Evolutionary conservation across 2,113 vertebrate genomes (phyloP).

Genomic region (Tachysurus vachellii): DNA sequence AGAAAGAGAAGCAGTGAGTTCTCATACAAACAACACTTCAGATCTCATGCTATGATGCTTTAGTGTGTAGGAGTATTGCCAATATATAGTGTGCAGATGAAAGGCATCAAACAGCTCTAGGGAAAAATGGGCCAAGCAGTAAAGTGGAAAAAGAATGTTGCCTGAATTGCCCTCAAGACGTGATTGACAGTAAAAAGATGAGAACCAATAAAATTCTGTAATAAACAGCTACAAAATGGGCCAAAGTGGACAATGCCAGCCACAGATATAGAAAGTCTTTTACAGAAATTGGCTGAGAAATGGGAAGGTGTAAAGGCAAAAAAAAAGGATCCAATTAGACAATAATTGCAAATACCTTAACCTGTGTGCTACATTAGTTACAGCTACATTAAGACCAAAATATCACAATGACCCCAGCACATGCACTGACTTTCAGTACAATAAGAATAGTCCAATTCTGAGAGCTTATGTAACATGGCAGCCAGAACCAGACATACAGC

Average conservation of each 20-base stretch:
- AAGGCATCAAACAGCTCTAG: background rate
- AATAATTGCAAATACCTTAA: background rate
- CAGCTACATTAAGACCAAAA: background rate
- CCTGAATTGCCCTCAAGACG: background rate
- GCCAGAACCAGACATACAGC: background rate
- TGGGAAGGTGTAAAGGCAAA: background rate
- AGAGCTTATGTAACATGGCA: constrained; percentile 10
- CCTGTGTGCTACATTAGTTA: background rate
- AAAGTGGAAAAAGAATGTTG: background rate
- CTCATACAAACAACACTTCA: background rate
- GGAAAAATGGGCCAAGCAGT: no score
- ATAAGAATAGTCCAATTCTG: background rate
- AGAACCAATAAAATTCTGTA: background rate
- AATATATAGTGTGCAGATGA: background rate
- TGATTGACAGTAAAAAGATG: constrained; percentile 5
- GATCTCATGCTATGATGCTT: background rate
- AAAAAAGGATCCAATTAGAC: background rate
- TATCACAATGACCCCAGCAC: background rate
- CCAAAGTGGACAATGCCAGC: background rate
- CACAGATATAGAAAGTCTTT: background rate
- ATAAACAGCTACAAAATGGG: constrained; percentile 6
- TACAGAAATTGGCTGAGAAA: background rate
- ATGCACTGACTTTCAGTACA: background rate
- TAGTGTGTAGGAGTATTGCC: background rate
- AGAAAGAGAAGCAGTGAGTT: background rate